Evolutionary conservation across 92 coral and sea anemone genomes (phyloP).

Genomic region (Blastomussa wellsi): DNA sequence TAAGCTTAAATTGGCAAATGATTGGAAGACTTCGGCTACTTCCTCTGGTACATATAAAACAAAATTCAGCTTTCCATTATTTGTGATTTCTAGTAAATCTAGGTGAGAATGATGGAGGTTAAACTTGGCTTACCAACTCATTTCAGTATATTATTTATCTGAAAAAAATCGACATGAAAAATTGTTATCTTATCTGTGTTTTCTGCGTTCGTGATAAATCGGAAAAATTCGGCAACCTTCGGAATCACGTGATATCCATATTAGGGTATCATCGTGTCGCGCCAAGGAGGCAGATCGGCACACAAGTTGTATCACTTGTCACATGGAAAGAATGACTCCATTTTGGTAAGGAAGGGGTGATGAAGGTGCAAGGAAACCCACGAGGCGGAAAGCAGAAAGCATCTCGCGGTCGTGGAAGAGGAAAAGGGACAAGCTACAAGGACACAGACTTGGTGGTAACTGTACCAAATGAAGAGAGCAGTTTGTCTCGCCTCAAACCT

Average conservation of each 20-base stretch:
- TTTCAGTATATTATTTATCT: neutral
- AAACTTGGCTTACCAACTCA: slow-evolving; percentile 41
- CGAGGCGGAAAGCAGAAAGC: slow-evolving; percentile 30
- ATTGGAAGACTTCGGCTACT: neutral
- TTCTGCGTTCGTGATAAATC: slow-evolving; percentile 1
- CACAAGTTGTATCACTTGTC: neutral
- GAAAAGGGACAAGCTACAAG: neutral
- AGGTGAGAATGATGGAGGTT: neutral
- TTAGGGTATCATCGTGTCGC: slow-evolving; percentile 10
- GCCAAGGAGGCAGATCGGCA: neutral
- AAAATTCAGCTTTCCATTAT: neutral
- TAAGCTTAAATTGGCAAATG: neutral
- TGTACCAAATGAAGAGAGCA: slow-evolving; percentile 31
- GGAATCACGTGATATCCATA: neutral
- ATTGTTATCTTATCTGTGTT: neutral
- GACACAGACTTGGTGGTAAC: slow-evolving; percentile 29
- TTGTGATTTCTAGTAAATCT: neutral
- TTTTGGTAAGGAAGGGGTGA: neutral
- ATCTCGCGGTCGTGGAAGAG: slow-evolving; percentile 9
- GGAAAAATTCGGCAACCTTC: neutral
- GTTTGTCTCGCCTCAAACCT: slow-evolving; percentile 21
- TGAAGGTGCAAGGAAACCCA: neutral
- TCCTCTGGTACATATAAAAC: slow-evolving; percentile 3
- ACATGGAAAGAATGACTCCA: slow-evolving; percentile 27
- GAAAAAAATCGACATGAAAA: neutral